Evolutionary conservation across 2,888 invertebrate genomes (phyloP), one percentile per base, ranked within the genome.

Genomic region (Vesta saturnalis): DNA sequence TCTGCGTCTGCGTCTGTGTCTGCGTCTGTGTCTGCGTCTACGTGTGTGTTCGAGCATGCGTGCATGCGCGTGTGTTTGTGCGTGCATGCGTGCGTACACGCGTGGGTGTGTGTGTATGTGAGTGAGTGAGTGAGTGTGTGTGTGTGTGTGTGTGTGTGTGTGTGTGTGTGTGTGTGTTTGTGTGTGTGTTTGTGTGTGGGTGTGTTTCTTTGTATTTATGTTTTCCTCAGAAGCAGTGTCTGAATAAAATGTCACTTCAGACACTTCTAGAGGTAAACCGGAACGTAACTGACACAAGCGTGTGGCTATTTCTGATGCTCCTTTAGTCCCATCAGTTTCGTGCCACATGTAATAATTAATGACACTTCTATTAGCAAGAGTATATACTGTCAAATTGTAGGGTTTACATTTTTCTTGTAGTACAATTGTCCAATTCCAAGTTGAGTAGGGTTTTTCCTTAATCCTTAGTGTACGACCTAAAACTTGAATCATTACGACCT

Each of bases 391-490:
- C 8, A 52, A 52, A 52, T 18, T 52, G 5, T n/a, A n/a, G n/a
- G 30, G 10, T 30, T 30, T 30, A 6, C 4, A 30, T 30, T 30
- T 30, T 30, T 30, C 10, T 30, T 30, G 30, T 30, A 30, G 10
- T 30, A 30, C 30, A 30, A 30, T 30, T 30, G 30, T 30, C 30
- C 30, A 30, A 30, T 30, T 30, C 30, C 30, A 6, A 30, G 30
- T 30, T 30, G 30, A 52, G 10, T 4, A 52, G 16, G 19, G 16
- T 16, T 15, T 52, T 52, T 52, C 16, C 18, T 18, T 15, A 52
- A 18, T 52, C 52, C 19, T 15, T 52, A 15, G 19, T 16, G 16
- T 52, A 52, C 52, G 52, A 52, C 19, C 52, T 52, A 52, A 52
- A 52, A 18, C n/a, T 52, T 18, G n/a, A 14, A 52, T 52, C n/a